These are phyloP conservation scores for Trachelipus rathkii DNA, from an alignment of 1,140 invertebrate species.

Conservation along the genomic window DNA sequence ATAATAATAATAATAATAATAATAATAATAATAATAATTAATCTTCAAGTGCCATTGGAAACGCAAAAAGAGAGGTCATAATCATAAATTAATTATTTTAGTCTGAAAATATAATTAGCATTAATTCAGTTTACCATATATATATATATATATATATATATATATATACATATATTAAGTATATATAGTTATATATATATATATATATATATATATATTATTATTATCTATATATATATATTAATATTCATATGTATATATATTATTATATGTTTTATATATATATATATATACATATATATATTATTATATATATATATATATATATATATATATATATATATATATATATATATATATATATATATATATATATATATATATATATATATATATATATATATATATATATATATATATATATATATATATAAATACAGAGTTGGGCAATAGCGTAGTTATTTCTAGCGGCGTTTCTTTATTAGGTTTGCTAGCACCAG, in stretches of 20 bases:
- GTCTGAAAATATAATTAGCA: too few relatives aligned
- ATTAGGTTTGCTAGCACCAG: too few relatives aligned
- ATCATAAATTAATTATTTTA: too few relatives aligned
- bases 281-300: too few relatives aligned
- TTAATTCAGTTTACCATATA: too few relatives aligned
- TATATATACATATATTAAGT: conserved; percentile 12
- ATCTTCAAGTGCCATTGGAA: too few relatives aligned
- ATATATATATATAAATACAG: too few relatives aligned
- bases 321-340: conserved; percentile 18
- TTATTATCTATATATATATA: conserved; percentile 20
- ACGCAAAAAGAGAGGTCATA: too few relatives aligned
- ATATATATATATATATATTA: conserved; percentile 6
- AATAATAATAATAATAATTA: too few relatives aligned
- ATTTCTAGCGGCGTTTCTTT: too few relatives aligned
- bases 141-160: too few relatives aligned
- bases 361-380: conserved; percentile 19
- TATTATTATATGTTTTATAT: conserved; percentile 10
- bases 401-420: conserved; percentile 21
- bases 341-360: conserved; percentile 1
- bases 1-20: background rate
- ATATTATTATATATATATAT: conserved; percentile 9
- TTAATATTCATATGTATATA: background rate
- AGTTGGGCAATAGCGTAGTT: too few relatives aligned
- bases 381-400: conserved; percentile 20
- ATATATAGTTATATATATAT: conserved; percentile 8